These are phyloP conservation scores for Tenualosa thibaudeaui DNA, from an alignment of 2,797 vertebrate species.

Conservation along the genomic window DNA sequence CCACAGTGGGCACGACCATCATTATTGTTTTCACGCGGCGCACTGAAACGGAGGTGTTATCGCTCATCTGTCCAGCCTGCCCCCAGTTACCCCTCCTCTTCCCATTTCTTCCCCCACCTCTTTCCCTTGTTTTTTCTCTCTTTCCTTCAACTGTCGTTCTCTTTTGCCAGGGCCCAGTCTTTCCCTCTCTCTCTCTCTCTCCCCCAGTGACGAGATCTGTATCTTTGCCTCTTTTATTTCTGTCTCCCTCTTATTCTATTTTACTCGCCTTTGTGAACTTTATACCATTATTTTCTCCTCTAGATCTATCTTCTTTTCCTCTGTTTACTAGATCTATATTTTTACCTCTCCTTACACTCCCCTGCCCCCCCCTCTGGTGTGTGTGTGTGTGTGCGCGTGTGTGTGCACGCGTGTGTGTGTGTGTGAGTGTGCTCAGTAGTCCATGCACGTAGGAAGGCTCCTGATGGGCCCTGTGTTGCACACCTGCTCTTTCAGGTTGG, in stretches of 20 bases:
- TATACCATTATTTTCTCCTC: neutral
- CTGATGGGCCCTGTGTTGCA: neutral
- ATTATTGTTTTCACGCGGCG: conserved; percentile 58
- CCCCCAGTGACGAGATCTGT: neutral
- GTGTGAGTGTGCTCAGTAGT: neutral
- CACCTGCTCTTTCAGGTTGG: neutral
- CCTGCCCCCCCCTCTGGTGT: neutral
- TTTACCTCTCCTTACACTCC: neutral
- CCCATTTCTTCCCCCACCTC: neutral
- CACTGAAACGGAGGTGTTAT: conserved; percentile 46
- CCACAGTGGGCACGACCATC: conserved; percentile 43
- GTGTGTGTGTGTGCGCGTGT: neutral
- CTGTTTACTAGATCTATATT: neutral
- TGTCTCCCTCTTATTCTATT: neutral
- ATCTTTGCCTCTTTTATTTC: neutral
- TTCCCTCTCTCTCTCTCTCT: neutral
- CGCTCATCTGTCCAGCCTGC: conserved; percentile 27
- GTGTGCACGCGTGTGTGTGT: neutral
- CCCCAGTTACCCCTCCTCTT: conserved; percentile 36
- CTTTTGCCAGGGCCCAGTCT: neutral
- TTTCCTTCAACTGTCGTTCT: neutral
- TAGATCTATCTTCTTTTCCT: neutral
- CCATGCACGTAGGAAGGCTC: neutral
- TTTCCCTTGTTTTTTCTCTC: neutral
- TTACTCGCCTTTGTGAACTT: neutral